phyloP scores from a whole-genome alignment of 2,113 vertebrate genomes.

The Acanthochromis polyacanthus region DNA sequence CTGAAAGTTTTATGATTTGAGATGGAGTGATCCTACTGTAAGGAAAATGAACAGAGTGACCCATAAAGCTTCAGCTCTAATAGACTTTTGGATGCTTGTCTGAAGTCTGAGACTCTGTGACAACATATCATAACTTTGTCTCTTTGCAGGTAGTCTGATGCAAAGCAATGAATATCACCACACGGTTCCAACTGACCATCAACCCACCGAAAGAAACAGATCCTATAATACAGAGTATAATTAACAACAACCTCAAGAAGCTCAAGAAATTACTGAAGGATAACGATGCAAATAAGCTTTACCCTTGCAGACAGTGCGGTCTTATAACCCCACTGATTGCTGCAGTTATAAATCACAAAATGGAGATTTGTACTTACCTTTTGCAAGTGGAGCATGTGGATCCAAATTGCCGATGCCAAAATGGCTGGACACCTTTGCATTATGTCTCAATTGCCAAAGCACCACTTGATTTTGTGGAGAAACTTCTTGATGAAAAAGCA shows the following conservation, averaged over 20 bases:
- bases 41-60: no score
- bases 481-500: conserved; percentile 59
- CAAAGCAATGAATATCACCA: conserved; percentile 8
- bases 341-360: conserved; percentile 52
- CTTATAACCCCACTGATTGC: conserved; percentile 59
- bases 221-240: conserved; percentile 56
- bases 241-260: background rate
- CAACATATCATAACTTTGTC: background rate
- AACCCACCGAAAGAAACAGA: conserved; percentile 40
- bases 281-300: conserved; percentile 34
- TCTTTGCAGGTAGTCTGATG: conserved; percentile 36
- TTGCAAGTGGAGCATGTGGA: conserved; percentile 17
- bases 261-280: conserved; percentile 18
- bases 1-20: no score
- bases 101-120: no score
- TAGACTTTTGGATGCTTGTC: no score
- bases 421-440: conserved; percentile 25
- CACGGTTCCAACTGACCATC: fast-evolving
- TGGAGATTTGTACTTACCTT: conserved; percentile 25
- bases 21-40: no score
- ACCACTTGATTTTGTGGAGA: conserved; percentile 29
- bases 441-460: conserved; percentile 27
- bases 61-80: no score
- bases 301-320: background rate
- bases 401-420: background rate